Evolutionary conservation across 2,888 invertebrate species (phyloP), one percentile per base, ranked within the genome.

Genomic region (Lasioglossum morio): DNA sequence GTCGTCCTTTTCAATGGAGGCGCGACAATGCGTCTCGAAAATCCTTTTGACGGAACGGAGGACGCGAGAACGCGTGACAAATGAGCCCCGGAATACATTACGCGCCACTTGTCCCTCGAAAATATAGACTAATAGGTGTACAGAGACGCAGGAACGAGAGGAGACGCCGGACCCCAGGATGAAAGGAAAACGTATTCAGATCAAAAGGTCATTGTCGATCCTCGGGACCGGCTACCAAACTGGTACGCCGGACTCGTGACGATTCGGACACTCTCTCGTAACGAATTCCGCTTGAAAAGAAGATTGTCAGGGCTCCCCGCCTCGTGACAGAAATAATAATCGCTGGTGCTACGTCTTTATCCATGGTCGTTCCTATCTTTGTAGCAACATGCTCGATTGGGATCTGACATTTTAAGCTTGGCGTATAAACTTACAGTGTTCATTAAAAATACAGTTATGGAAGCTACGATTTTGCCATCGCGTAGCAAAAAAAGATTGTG

Each of bases 51-150:
- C 69, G 53, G 53, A 23, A 72, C 72, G 30, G 46, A 43, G 53
- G 63, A 53, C 30, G 70, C 27, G 66, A 40, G 79, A 75, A 8
- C 63, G 79, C 60, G 81, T 91, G 91, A 91, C 89, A 91, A 91
- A 91, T 91, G 91, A 79, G 77, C 40, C 40, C 63, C 81, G 86
- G 88, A 89, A 91, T 91, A 91, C 70, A 87, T 91, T 89, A 91
- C 84, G 77, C 86, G 87, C 74, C 84, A 86, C 84, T 89, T 89
- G 89, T 86, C 88, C 84, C 86, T 84, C 80, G 80, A 82, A 88
- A 91, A 91, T 91, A 86, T 91, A 79, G 81, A 90, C 88, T 90
- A 90, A 88, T 90, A 89, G 88, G 89, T 81, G 77, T 87, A 88
- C 80, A 77, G 72, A 37, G 82, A 70, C 63, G 72, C 81, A 86